Base-by-base conservation (phyloP, 2,797 vertebrate species). In the Oryzias sinensis region DNA sequence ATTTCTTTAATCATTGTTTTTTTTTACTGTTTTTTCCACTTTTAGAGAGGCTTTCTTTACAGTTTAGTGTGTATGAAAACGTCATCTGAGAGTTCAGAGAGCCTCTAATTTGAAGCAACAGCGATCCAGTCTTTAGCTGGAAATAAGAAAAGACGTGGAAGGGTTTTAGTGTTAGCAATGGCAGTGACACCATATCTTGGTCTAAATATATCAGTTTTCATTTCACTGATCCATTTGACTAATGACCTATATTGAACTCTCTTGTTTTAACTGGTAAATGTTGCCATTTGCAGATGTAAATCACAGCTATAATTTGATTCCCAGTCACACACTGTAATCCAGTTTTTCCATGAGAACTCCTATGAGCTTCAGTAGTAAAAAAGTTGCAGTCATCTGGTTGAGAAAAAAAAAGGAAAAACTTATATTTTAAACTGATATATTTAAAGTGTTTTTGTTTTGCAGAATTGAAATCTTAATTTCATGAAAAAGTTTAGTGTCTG, bases 71-170 rank as follows among this genome's bases (percentile, higher is more conserved):
- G 65, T 64, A 25, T 25, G 52, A 64, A 70, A 65, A 69, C 65
- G 48, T 54, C 61, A 42, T 61, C 46, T 22, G 17, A 29, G 61
- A 68, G 64, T 58, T 52, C 22, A 60, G 68, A 50, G 49, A 29
- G 44, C 62, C 52, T 61, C 74, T 91, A 89, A 90, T 85, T 86
- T 81, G 85, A 87, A 86, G 69, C 62, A 83, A 82, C 70, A 69
- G 71, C 81, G 67, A 83, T 77, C 76, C 75, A 60, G 65, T 76
- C 59, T 86, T 84, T 78, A 85, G 70, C 77, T 70, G 75, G 75
- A 81, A 82, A 87, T 84, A 80, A 79, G 16, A 18, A 73, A n/a
- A 62, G 48, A 50, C 57, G 63, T 56, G 70, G 74, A 75, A 57
- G 44, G 58, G 59, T 56, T 56, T 67, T 40, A 47, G 49, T 61